A percentile compares a stretch with the other conserved stretches of the same genome.
These are phyloP conservation scores for Pseudochaenichthys georgianus DNA, from an alignment of 2,797 vertebrate genomes.

Conservation along the genomic window DNA sequence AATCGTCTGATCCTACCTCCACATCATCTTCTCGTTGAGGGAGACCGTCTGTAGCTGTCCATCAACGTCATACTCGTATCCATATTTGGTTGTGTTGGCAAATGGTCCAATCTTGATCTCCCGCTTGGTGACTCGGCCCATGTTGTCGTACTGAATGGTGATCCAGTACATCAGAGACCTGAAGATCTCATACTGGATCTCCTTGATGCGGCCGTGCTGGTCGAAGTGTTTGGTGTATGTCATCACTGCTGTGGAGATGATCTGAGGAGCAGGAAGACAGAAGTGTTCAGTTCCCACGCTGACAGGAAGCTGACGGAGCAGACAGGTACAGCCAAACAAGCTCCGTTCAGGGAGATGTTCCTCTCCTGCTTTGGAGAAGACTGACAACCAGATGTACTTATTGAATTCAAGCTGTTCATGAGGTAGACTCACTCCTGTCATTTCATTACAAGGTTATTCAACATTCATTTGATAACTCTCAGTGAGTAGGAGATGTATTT, in stretches of 20 bases:
- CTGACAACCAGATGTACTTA: neutral
- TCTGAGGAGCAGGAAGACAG: constrained; percentile 77
- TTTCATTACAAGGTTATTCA: no score
- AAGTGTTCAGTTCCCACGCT: neutral
- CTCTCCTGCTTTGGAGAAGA: neutral
- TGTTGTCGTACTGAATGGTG: constrained; percentile 98
- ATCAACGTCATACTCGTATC: constrained; percentile 96
- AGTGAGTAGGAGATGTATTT: neutral
- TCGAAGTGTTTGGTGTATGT: constrained; percentile 99
- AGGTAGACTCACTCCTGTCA: neutral
- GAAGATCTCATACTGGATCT: constrained; percentile 99
- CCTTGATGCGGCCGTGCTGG: constrained; percentile 96
- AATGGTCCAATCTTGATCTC: constrained; percentile 99
- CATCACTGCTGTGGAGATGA: constrained; percentile 99
- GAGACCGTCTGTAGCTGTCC: constrained; percentile 97
- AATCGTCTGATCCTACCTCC: constrained; percentile 83
- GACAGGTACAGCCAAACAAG: neutral
- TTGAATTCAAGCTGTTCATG: neutral
- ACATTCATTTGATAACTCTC: no score
- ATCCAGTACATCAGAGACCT: constrained; percentile 99
- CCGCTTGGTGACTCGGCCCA: constrained; percentile 96
- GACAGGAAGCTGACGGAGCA: neutral
- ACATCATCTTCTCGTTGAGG: constrained; percentile 98
- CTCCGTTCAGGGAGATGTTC: neutral
- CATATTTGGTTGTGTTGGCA: constrained; percentile 98